Percentiles rank a stretch among this genome's conserved stretches.
Conservation (phyloP, 1,140 invertebrate species). For the Meloidogyne exigua region DNA sequence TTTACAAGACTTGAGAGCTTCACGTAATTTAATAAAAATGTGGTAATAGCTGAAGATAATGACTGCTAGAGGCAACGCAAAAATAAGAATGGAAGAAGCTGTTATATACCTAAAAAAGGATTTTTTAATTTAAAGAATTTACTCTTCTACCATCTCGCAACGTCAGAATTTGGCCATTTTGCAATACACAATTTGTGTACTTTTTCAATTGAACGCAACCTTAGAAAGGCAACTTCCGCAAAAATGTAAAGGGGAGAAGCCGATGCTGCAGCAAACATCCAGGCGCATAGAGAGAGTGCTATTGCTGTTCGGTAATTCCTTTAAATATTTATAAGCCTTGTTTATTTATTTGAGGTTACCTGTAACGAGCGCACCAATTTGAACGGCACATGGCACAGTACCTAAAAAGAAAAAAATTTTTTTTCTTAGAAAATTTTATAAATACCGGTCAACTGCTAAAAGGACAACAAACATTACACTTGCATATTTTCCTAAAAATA, state of each 20-base stretch:
- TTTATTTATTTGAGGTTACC: neutral
- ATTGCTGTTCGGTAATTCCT: slow-evolving; percentile 57
- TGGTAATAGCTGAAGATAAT: slow-evolving; percentile 63
- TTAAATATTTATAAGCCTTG: neutral
- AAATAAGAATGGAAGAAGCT: slow-evolving; percentile 59
- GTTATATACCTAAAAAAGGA: slow-evolving; percentile 57
- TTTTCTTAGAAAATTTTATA: too few species aligned
- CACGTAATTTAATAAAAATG: slow-evolving; percentile 59
- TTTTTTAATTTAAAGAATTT: neutral
- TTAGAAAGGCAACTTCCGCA: slow-evolving; percentile 47
- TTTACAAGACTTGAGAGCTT: slow-evolving; percentile 58
- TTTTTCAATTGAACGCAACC: slow-evolving; percentile 16
- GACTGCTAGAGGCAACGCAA: slow-evolving; percentile 53
- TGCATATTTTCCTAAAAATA: slow-evolving; percentile 58
- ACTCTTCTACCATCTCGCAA: slow-evolving; percentile 48
- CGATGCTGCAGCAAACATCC: slow-evolving; percentile 51
- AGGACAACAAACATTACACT: slow-evolving; percentile 62
- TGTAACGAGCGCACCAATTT: slow-evolving; percentile 52
- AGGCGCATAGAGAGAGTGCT: slow-evolving; percentile 47
- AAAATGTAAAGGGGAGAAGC: slow-evolving; percentile 56
- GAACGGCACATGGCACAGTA: slow-evolving; percentile 62
- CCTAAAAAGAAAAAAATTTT: too few species aligned
- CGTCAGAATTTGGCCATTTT: slow-evolving; percentile 59
- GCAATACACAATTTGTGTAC: slow-evolving; percentile 56
- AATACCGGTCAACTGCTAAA: slow-evolving; percentile 57